Evolutionary conservation across 64 coral and sea anemone species (phyloP), one percentile per base, ranked within the genome.

Genomic region (Montipora capricornis): DNA sequence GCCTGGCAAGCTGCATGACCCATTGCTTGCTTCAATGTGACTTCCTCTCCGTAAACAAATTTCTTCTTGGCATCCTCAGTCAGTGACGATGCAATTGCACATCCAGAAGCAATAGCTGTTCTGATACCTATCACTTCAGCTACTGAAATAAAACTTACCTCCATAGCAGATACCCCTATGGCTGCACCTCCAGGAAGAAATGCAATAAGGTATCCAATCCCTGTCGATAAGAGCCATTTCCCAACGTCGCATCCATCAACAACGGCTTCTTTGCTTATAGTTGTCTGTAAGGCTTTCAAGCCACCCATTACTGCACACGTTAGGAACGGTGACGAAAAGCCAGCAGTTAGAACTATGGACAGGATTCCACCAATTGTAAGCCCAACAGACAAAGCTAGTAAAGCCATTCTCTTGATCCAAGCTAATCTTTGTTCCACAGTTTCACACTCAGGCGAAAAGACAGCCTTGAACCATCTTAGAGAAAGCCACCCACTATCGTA

Each of bases 391-490:
- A 83, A 50, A 8, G 44, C 26, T 26, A 92, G 24, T 19, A 77
- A 60, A 6, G 3, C 11, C 20, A 96, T n/a, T 58, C 94, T 80
- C 16, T 60, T 79, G 20, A 17, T 17, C 22, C 15, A 89, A 24
- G 52, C 57, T 16, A 29, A 5, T 46, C 64, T 84, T 58, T 96
- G 94, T 2, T 88, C 85, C 51, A 92, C 20, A 19, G 94, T 96
- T 45, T 81, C 22, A 49, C 90, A 93, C 60, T 95, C 94, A 50
- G 94, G 62, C 75, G 53, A 87, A 80, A 95, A 95, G 12, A 95
- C 17, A 24, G 94, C 84, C 76, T 75, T 61, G 62, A 50, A 96
- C 1, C 51, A 77, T 53, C 55, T 82, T 8, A 14, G 19, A 20
- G 84, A 76, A 46, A 80, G 14, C 94, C 94, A 93, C 1, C 90